Base-by-base conservation (phyloP, 2,888 invertebrate species). In the Cetonia aurata region DNA sequence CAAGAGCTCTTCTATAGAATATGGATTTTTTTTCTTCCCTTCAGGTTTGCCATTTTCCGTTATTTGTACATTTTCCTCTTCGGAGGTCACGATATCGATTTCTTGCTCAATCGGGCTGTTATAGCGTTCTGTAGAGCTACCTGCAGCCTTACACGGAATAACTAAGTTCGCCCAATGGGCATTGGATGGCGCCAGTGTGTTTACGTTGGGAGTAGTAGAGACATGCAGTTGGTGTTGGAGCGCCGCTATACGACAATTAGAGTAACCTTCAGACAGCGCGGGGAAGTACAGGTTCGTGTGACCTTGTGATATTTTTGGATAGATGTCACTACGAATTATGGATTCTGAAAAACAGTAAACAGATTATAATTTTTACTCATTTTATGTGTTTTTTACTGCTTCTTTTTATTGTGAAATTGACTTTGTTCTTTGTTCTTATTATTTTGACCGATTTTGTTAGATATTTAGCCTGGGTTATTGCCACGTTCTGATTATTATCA, bases 1-100 rank as follows among this genome's bases (percentile, higher is more conserved):
- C 33, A 95, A 81, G 8, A 95, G 83, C 79, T 95, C 95, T 77
- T 95, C 95, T 80, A 96, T 96, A 1, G 95, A 95, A 80, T 95
- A 96, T 0, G 95, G 94, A 81, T 94, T 95, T 73, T 92, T 89
- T 82, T 94, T 92, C 74, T 88, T 88, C 75, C 71, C 83, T 79
- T 77, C 77, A 8, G 78, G 77, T 71, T 75, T 77, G 42, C 77
- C 75, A 57, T 80, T 77, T 10, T 77, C 75, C 6, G 77, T 74
- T 46, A 62, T 65, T 55, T 65, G 50, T 31, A 65, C 8, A 25
- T 77, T 76, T 66, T 79, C 77, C 71, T 79, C 78, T 48, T 75
- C 70, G 15, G 75, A 72, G n/a, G 57, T 68, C 15, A 60, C 69
- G 41, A 74, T 41, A 60, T 76, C 74, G 15, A 71, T 68, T 41